These are phyloP conservation scores for Heterotilapia buettikoferi DNA, from an alignment of 2,113 vertebrate species.

Conservation along the genomic window DNA sequence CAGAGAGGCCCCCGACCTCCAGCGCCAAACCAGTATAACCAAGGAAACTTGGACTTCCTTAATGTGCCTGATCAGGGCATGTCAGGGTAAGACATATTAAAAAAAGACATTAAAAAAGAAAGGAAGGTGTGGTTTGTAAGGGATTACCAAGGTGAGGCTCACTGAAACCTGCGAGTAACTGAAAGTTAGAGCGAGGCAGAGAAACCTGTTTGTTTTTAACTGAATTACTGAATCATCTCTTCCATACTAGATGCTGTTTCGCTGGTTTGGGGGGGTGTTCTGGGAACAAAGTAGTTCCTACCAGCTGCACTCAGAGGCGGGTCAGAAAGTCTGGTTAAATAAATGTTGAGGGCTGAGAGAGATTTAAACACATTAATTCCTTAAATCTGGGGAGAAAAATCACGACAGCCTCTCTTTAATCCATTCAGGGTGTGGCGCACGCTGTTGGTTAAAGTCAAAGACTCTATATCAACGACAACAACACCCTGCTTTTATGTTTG, in stretches of 20 bases:
- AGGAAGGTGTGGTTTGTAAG: background rate
- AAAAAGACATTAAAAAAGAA: background rate
- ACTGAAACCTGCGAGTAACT: background rate
- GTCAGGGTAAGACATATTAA: conserved; percentile 80
- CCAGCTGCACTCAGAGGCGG: background rate
- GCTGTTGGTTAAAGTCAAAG: background rate
- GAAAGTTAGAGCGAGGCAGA: background rate
- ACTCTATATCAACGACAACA: background rate
- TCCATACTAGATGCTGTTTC: background rate
- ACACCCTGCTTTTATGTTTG: background rate
- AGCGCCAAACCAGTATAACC: conserved; percentile 42
- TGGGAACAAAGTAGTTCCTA: background rate
- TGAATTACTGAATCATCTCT: background rate
- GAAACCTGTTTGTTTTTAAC: background rate
- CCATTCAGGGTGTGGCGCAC: background rate
- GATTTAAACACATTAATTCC: background rate
- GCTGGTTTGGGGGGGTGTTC: background rate
- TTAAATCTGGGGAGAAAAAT: background rate
- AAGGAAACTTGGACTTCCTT: conserved; percentile 86
- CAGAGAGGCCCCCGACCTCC: conserved; percentile 53
- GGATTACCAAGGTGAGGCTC: conserved; percentile 5
- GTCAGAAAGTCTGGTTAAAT: background rate
- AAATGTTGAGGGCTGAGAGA: background rate
- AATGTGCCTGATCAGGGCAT: conserved; percentile 91
- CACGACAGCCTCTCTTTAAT: background rate